Base-by-base conservation (phyloP, 2,797 vertebrate genomes). In the Limosa lapponica region DNA sequence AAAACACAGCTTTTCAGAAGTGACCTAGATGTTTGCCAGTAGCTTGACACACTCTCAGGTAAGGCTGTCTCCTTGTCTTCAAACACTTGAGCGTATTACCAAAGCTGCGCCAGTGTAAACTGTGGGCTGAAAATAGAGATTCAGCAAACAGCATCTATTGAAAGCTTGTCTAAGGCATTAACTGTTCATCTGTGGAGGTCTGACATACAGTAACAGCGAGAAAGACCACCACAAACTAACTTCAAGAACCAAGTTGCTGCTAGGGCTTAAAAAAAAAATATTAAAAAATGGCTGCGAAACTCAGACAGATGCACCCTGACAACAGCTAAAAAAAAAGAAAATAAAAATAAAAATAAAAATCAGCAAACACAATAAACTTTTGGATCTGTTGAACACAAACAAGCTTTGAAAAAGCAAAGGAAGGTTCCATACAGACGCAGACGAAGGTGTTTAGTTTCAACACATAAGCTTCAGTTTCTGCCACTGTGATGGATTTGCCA, bases 21-120 rank as follows among this genome's bases (percentile, higher is more conserved):
- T 95, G 87, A 96, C 91, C 87, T 91, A 96, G 72, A 91, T 93
- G 91, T 95, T 97, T 96, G 94, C 87, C 94, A 97, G 92, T 78
- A 96, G 89, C 93, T 94, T 96, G 73, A 88, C 81, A 92, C 87
- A 65, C 83, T 84, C 90, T 92, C 87, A 95, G 82, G 86, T 95
- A 51, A 94, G 95, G 82, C 94, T 95, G 93, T 96, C 91, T 91
- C 85, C 87, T 87, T 90, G 91, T 90, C 87, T 92, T 39, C 83
- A 90, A 97, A 96, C 65, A 97, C 90, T 65, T 43, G 82, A 96
- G 92, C 3, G 13, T 43, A 85, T 90, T 80, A 90, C 72, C 85
- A 85, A 92, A 91, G 78, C 52, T 72, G 78, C 49, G 79, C 94
- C 83, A 96, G 77, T 77, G 62, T 92, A 96, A 96, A 97, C 90